Percentiles rank a stretch among this genome's conserved stretches.
Conservation (phyloP, 2,888 invertebrate species). For the Eupithecia subfuscata region DNA sequence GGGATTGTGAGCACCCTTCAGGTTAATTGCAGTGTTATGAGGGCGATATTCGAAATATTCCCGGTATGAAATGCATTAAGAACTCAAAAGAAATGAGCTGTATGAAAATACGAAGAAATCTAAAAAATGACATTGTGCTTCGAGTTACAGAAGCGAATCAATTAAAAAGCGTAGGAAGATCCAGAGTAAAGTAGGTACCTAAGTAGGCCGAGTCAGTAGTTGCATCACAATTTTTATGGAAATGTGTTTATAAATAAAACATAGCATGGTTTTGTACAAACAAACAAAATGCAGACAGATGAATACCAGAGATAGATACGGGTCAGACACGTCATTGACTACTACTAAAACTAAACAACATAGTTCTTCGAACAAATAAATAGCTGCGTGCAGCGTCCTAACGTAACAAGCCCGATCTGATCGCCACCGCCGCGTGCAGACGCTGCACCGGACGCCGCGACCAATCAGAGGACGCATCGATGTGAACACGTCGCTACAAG, state of each 20-base stretch:
- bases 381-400: too few species aligned
- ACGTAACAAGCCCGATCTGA: too few species aligned
- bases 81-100: slow-evolving; percentile 7
- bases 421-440: too few species aligned
- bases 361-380: too few species aligned
- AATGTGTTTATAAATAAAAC: slow-evolving; percentile 49
- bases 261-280: slow-evolving; percentile 42
- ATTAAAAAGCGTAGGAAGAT: slow-evolving; percentile 9
- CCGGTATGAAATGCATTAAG: background rate
- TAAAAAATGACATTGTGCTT: slow-evolving; percentile 20
- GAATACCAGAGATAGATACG: slow-evolving; percentile 56
- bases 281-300: slow-evolving; percentile 61
- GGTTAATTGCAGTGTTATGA: slow-evolving; percentile 41
- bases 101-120: slow-evolving; percentile 14
- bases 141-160: background rate
- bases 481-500: too few species aligned
- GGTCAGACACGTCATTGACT: too few species aligned
- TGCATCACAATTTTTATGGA: slow-evolving; percentile 42
- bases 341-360: too few species aligned
- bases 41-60: slow-evolving; percentile 10
- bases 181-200: slow-evolving; percentile 8
- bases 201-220: slow-evolving; percentile 19
- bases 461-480: too few species aligned
- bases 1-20: slow-evolving; percentile 45
- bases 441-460: too few species aligned